phyloP scores from a whole-genome alignment of 2,797 vertebrate species.

The Anisognathus igniventris region DNA sequence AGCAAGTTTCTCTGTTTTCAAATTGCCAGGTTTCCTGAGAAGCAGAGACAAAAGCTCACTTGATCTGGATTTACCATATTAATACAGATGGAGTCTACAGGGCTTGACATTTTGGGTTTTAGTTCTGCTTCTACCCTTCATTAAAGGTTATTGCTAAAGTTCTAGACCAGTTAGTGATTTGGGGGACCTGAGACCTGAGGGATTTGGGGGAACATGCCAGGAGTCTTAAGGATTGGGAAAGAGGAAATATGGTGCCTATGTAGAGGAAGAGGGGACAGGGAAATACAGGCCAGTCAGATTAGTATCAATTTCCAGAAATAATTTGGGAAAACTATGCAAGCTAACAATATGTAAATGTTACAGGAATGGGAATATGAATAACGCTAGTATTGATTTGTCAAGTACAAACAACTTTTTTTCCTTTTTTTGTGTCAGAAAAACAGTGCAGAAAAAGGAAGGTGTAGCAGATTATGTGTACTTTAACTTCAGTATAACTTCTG shows the following conservation, averaged over 20 bases:
- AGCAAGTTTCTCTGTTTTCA: not conserved
- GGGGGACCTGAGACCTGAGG: not conserved
- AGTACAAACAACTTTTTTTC: not conserved
- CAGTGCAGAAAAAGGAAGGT: not conserved
- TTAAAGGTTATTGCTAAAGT: not conserved
- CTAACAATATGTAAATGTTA: not conserved
- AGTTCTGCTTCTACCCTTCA: not conserved
- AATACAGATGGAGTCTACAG: rapidly evolving
- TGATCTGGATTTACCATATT: not conserved
- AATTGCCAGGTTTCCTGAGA: not conserved
- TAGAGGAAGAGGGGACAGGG: not conserved
- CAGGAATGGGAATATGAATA: not conserved
- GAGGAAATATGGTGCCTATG: not conserved
- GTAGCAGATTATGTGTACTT: not conserved
- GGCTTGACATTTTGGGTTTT: not conserved
- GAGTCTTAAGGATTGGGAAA: not conserved
- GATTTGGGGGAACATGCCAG: not conserved
- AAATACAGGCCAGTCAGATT: not conserved
- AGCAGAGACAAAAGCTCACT: not conserved
- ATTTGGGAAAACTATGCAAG: not conserved
- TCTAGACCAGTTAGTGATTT: not conserved
- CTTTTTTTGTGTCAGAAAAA: not conserved
- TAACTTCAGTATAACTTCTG: not conserved
- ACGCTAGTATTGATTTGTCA: not conserved
- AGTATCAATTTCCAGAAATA: not conserved